A percentile compares a stretch with the other conserved stretches of the same genome.
phyloP scores from a whole-genome alignment of 2,113 vertebrate species.

The Heterocephalus glaber region DNA sequence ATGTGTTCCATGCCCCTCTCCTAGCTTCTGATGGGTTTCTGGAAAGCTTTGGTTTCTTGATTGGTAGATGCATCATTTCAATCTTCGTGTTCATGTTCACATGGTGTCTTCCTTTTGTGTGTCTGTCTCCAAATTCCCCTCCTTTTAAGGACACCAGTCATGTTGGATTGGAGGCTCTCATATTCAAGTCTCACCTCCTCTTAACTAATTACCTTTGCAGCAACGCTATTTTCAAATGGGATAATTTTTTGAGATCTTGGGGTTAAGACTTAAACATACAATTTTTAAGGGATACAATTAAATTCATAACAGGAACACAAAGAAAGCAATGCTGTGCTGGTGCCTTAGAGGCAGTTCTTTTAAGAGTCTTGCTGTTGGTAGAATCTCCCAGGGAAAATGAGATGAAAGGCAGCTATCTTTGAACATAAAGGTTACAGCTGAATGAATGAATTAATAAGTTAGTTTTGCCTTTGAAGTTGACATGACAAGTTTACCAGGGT shows the following conservation, averaged over 20 bases:
- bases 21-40: neutral
- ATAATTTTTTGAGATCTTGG: neutral
- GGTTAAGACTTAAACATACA: neutral
- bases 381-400: conserved; percentile 30
- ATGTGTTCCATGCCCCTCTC: neutral
- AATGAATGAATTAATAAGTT: conserved; percentile 50
- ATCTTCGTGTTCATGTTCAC: neutral
- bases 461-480: conserved; percentile 62
- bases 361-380: conserved; percentile 9
- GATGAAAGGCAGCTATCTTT: conserved; percentile 36
- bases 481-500: neutral
- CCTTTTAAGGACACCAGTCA: neutral
- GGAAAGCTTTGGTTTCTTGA: neutral
- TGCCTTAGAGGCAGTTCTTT: conserved; percentile 39
- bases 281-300: neutral
- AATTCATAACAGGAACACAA: conserved; percentile 31
- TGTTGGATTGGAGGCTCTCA: neutral
- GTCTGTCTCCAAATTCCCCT: neutral
- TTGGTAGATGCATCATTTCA: neutral
- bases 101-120: neutral
- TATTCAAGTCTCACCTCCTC: neutral
- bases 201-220: neutral
- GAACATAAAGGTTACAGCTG: conserved; percentile 29
- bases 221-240: neutral
- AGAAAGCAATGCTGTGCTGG: neutral